Base-by-base conservation (phyloP, 1,140 invertebrate genomes). In the Heliconius eleuchia region DNA sequence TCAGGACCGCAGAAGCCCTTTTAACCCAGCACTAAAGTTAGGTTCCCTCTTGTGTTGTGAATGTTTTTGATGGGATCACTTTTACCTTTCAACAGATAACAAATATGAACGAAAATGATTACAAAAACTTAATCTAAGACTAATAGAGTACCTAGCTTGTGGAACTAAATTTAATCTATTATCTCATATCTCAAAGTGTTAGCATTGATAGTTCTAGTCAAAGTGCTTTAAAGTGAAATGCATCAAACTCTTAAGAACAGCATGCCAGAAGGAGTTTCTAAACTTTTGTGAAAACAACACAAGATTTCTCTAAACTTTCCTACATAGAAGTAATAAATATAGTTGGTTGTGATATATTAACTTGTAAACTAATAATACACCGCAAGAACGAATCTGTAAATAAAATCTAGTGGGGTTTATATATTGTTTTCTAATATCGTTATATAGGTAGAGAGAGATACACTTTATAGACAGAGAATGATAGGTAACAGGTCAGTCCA, bases 261-360 rank as follows among this genome's bases (percentile, higher is more conserved):
- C 4, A 66, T 66, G 60, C 13, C 60, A 66, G 60, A 66, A 66
- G 60, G 60, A 66, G 60, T 66, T 66, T 66, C 60, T 66, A 30
- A 66, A 66, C 60, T 66, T 66, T 66, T 27, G 60, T 66, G 60
- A 66, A 66, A 66, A 66, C 60, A 66, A 66, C 60, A 66, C 60
- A 66, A 66, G 60, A 66, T 66, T 66, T 66, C 60, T 66, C 23
- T 27, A 66, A 66, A 66, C 60, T 66, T 66, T 66, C 60, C 13
- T 16, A 66, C 60, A 27, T 30, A 30, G 23, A 66, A 30, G 27
- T 66, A 66, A 66, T 66, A 66, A 66, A 66, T 66, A 66, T 66
- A 66, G 23, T 66, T 30, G 60, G 23, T 66, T 66, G 27, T 66
- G 60, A 66, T 66, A 66, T 66, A 66, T 66, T 66, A 66, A 66